Conservation (phyloP, 2,797 vertebrate species). For the Lepidocolaptes lacrymiger region DNA sequence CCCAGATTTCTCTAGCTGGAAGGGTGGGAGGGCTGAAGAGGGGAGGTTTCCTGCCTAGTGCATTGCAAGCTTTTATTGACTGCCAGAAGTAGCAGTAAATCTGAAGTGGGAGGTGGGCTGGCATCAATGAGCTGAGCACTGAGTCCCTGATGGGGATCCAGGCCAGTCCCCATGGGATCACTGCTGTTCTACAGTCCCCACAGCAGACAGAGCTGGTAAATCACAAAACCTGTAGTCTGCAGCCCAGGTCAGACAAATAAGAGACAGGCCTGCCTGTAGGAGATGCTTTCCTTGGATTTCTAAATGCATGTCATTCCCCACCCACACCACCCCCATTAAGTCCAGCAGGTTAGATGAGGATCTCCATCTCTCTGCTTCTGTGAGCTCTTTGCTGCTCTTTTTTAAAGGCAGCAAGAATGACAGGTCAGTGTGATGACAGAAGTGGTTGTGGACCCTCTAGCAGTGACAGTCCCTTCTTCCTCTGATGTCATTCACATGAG, state of each 20-base stretch:
- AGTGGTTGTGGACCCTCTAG: not conserved
- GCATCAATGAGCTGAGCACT: not conserved
- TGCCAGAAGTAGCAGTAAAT: constrained; percentile 52
- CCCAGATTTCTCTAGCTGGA: constrained; percentile 13
- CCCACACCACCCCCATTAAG: accelerated
- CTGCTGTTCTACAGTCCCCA: not conserved
- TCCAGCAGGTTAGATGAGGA: not conserved
- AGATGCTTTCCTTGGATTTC: not conserved
- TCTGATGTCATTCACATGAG: not conserved
- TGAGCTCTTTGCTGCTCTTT: not conserved
- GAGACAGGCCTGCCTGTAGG: not conserved
- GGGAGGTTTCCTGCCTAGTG: constrained; percentile 51
- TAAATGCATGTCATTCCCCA: not conserved
- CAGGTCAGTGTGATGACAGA: not conserved
- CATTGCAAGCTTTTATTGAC: constrained; percentile 60
- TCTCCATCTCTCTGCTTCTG: not conserved
- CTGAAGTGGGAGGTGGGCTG: constrained; percentile 9
- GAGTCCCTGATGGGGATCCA: accelerated
- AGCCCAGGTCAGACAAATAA: not conserved
- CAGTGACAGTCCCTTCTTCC: not conserved
- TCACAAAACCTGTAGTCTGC: not conserved
- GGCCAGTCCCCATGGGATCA: not conserved
- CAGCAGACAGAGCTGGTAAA: not conserved
- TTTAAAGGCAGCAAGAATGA: not conserved
- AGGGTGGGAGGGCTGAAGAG: constrained; percentile 13